Base-by-base conservation (phyloP, 2,888 invertebrate genomes). In the Platycheirus albimanus region DNA sequence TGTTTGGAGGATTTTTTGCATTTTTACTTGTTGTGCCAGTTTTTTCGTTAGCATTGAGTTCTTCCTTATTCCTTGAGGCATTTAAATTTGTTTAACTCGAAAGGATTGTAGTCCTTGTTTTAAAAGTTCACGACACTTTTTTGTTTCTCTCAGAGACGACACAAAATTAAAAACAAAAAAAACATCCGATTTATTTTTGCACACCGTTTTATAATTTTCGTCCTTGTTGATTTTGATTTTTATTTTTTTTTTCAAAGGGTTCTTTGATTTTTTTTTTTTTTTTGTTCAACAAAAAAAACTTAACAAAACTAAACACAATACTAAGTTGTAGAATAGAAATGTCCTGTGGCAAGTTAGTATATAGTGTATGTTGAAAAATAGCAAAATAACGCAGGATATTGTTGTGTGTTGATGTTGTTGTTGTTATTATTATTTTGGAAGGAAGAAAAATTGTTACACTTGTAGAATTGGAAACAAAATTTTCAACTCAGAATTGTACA, bases 321-420 rank as follows among this genome's bases (percentile, higher is more conserved):
- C n/a, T n/a, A 36, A 54, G 36, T 36, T 63, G 77, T 72, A 83
- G 77, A 72, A 69, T 72, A 72, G 77, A 33, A 49, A 69, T 47
- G 72, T 81, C 41, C 75, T 88, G 88, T 85, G 87, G 86, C 80
- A 80, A 87, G 87, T 86, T n/a, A n/a, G n/a, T n/a, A n/a, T n/a
- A n/a, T n/a, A n/a, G 87, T 86, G n/a, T 85, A 43, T 87, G 87
- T 87, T 87, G 56, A 43, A 58, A 43, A 43, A 88, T 85, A 88
- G 88, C 88, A 87, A 77, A 56, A n/a, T n/a, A n/a, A 76, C 69
- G 87, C 86, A 86, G 85, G 87, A 86, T n/a, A n/a, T n/a, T n/a
- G n/a, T 87, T 86, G 75, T 41, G 58, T 43, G 13, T 56, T 36
- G 33, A 20, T 61, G 15, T 67, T 67, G 43, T 67, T 85, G 64